Evolutionary conservation across 2,888 invertebrate species (phyloP).

Genomic region (Thymelicus acteon): DNA sequence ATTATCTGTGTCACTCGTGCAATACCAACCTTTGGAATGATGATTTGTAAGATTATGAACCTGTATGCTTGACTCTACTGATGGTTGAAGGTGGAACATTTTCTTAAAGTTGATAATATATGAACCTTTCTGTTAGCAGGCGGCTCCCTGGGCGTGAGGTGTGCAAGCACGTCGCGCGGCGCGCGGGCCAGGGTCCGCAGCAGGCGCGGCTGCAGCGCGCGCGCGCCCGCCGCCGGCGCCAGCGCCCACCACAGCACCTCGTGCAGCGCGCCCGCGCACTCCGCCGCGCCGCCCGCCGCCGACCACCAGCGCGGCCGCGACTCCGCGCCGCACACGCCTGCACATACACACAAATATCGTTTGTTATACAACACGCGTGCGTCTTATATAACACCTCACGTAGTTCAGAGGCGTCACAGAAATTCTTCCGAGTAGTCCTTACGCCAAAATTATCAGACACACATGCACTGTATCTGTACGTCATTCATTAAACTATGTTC

Average conservation of each 20-base stretch:
- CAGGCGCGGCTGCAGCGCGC: constrained; percentile 62
- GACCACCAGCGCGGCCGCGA: constrained; percentile 39
- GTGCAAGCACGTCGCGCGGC: constrained; percentile 59
- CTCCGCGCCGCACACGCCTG: constrained; percentile 39
- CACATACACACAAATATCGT: neutral
- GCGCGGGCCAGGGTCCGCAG: constrained; percentile 69
- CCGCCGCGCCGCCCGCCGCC: constrained; percentile 50
- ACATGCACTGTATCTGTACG: no score
- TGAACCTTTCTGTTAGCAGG: constrained; percentile 64
- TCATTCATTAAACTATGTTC: no score
- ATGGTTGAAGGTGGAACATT: no score
- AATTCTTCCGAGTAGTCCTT: no score
- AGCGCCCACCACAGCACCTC: constrained; percentile 74
- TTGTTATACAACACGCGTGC: neutral
- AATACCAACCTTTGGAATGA: no score
- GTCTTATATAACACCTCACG: no score
- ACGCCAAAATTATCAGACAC: no score
- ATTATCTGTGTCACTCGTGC: no score
- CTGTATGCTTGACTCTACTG: no score
- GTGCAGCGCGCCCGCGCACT: constrained; percentile 63
- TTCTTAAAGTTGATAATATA: no score
- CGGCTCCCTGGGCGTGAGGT: constrained; percentile 64
- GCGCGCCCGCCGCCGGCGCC: constrained; percentile 54
- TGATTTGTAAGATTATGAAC: no score
- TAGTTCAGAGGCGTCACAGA: no score